Evolutionary conservation across 2,888 invertebrate species (phyloP).

Genomic region (Ceratothoa steindachneri): DNA sequence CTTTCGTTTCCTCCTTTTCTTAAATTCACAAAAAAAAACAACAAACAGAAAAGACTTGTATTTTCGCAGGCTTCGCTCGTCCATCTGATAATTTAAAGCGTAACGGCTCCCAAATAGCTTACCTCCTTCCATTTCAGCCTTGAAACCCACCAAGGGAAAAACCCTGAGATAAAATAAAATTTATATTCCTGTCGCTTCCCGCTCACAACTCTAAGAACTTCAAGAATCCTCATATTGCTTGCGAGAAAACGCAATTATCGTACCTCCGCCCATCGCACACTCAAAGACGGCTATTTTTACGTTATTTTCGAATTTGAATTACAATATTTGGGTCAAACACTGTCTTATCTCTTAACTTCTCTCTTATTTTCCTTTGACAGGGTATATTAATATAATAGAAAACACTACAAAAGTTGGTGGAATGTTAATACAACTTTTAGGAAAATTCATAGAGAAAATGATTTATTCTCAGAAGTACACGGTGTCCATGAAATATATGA

Average conservation of each 20-base stretch:
- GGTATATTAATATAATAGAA: no score
- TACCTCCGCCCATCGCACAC: not conserved
- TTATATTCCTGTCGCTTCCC: not conserved
- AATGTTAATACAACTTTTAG: no score
- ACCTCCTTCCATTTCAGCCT: not conserved
- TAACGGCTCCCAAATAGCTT: not conserved
- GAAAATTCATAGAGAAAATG: no score
- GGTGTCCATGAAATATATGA: no score
- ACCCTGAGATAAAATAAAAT: not conserved
- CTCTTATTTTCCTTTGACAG: no score
- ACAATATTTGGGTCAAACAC: not conserved
- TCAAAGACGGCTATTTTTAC: not conserved
- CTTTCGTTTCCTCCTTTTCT: no score
- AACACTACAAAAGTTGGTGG: no score
- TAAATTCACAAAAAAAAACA: no score
- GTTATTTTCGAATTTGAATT: not conserved
- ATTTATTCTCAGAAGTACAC: no score
- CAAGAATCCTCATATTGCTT: constrained; percentile 3
- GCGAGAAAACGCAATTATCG: not conserved
- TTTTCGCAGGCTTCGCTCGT: not conserved
- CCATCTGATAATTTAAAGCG: not conserved
- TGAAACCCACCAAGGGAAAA: not conserved
- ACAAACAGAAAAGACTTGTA: no score
- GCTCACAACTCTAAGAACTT: not conserved
- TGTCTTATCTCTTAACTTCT: not conserved